Conservation (phyloP, 2,888 invertebrate species). For the Ornithoptera alexandrae region DNA sequence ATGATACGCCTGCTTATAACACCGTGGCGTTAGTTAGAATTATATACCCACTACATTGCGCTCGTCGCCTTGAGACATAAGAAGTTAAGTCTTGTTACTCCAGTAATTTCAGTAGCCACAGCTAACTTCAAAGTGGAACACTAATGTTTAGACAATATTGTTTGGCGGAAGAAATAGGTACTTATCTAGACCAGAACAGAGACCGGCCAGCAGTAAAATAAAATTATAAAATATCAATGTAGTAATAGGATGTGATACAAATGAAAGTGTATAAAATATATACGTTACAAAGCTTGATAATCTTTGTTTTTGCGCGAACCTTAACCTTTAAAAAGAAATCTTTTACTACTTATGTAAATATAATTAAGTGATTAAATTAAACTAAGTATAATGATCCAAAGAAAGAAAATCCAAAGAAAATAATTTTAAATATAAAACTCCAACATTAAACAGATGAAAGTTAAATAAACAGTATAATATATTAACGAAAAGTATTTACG, state of each 20-base stretch:
- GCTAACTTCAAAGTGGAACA: no score
- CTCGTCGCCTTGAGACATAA: no score
- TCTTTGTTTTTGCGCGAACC: neutral
- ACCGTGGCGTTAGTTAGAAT: no score
- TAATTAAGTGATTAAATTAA: neutral
- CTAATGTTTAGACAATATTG: no score
- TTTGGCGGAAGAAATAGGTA: no score
- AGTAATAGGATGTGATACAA: neutral
- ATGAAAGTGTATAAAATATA: neutral
- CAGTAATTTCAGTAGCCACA: no score
- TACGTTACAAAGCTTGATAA: neutral
- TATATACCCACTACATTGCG: no score
- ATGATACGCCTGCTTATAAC: no score
- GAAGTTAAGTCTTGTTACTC: no score
- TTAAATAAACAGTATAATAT: neutral
- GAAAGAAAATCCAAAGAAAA: neutral
- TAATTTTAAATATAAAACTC: neutral
- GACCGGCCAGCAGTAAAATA: neutral
- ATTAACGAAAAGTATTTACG: constrained; percentile 33
- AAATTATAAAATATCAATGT: neutral
- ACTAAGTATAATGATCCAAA: neutral
- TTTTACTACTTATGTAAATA: neutral
- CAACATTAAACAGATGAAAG: neutral
- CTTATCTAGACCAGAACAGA: no score
- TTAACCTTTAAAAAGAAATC: neutral